These are phyloP conservation scores for Platerodrilus igneus DNA, from an alignment of 2,888 invertebrate genomes.

Conservation along the genomic window DNA sequence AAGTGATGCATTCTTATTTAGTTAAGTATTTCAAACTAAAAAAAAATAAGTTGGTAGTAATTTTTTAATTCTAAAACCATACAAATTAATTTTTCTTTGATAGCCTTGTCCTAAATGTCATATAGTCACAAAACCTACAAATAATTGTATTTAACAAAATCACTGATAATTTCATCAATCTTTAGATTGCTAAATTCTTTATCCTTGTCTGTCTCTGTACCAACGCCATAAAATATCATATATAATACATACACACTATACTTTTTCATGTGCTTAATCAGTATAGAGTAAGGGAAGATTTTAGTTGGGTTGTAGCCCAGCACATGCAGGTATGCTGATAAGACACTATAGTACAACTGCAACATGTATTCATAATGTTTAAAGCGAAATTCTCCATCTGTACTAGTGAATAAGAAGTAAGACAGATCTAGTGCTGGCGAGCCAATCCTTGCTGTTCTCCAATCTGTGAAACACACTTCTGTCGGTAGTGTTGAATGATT, in stretches of 20 bases:
- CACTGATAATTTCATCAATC: too few species aligned
- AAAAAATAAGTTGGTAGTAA: too few species aligned
- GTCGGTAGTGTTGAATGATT: too few species aligned
- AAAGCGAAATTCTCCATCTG: conserved; percentile 32
- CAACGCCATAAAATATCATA: conserved; percentile 20
- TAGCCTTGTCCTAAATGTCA: too few species aligned
- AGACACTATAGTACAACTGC: conserved; percentile 33
- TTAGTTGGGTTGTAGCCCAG: conserved; percentile 30
- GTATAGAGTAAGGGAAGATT: conserved; percentile 31
- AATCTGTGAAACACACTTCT: conserved; percentile 25
- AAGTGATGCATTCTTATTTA: too few species aligned
- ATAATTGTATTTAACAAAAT: too few species aligned
- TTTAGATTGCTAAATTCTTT: too few species aligned
- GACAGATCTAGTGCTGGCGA: conserved; percentile 35
- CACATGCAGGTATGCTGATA: conserved; percentile 27
- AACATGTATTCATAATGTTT: conserved; percentile 33
- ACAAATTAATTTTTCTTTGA: too few species aligned
- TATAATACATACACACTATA: conserved; percentile 31
- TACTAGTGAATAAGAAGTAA: conserved; percentile 36
- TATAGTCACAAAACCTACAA: too few species aligned
- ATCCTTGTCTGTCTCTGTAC: conserved; percentile 1
- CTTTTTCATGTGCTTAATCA: conserved; percentile 31
- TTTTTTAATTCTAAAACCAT: too few species aligned
- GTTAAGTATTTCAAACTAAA: too few species aligned
- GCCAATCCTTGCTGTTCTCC: conserved; percentile 20